Evolutionary conservation across 1,140 invertebrate genomes (phyloP), one percentile per base, ranked within the genome.

Genomic region (Plodia interpunctella): DNA sequence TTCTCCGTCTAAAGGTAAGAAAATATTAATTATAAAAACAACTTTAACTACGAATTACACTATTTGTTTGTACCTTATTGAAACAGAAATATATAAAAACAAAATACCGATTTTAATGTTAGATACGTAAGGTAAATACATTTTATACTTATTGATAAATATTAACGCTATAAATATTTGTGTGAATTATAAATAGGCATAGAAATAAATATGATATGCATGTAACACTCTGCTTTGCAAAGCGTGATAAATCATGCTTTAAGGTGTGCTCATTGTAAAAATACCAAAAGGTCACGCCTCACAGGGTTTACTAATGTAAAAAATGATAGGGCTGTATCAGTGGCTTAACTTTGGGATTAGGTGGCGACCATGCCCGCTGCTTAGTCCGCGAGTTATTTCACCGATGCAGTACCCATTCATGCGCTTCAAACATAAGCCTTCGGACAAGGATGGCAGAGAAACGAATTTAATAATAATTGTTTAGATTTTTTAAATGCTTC

Each of bases 211-310:
- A 51, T 44, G 30, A 62, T 56, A 19, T 13, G 67, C 81, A 72
- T 77, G 64, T 87, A 86, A 89, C 83, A 75, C 75, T 65, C 63
- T 67, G 82, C 82, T 89, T 87, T 64, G 83, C 83, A 73, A 84
- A 89, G 81, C 82, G 87, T 87, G 79, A 84, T 69, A 72, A 56
- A 72, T 81, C 75, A 81, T 81, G 86, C 86, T 79, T 76, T 72
- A 80, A 83, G 72, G 67, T 77, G 75, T 78, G 83, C 80, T 86
- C 84, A 49, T 70, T 66, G 20, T 61, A 63, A 49, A 69, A 69
- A 66, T 64, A 65, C 67, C 53, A 69, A 65, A n/a, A 63, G 55
- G 72, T 81, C 76, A 85, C 76, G 80, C 81, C 78, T 83, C 70
- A 83, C 74, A 79, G 63, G 72, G 72, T 83, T 68, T 81, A 87